Conservation (phyloP, 1,140 invertebrate species). For the Ips typographus region DNA sequence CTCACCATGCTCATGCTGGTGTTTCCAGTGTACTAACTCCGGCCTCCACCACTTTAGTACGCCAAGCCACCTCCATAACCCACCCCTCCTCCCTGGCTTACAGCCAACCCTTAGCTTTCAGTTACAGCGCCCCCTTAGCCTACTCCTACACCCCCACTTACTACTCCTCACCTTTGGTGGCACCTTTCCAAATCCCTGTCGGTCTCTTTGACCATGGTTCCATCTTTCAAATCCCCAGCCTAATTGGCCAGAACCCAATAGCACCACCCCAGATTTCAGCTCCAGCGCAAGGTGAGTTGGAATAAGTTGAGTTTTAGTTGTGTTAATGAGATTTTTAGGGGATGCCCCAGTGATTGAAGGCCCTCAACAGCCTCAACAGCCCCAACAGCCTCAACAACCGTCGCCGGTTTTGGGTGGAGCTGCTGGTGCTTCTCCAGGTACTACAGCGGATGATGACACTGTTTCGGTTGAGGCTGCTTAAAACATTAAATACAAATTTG, state of each 20-base stretch:
- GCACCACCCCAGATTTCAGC: neutral
- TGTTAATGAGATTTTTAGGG: neutral
- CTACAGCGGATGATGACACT: constrained; percentile 15
- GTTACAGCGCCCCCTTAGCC: neutral
- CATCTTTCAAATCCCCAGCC: neutral
- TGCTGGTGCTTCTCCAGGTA: neutral
- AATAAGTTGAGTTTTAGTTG: no score
- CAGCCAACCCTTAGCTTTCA: constrained; percentile 1
- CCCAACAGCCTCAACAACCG: constrained; percentile 11
- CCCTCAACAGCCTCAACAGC: neutral
- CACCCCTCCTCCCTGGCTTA: constrained; percentile 10
- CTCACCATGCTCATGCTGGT: neutral
- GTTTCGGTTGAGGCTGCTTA: constrained; percentile 19
- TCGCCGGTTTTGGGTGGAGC: constrained; percentile 9
- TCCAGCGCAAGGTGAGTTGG: neutral
- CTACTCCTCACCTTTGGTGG: constrained; percentile 4
- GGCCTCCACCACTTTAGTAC: constrained; percentile 17
- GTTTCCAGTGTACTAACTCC: neutral
- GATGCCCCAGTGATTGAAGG: neutral
- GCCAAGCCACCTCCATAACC: constrained; percentile 8
- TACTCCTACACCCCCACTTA: neutral
- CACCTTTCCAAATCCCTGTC: no score
- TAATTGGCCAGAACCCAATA: constrained; percentile 16
- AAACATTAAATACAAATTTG: neutral
- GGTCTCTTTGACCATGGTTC: no score